Conservation (phyloP, 1,140 invertebrate species). For the Phymastichus coffea region DNA sequence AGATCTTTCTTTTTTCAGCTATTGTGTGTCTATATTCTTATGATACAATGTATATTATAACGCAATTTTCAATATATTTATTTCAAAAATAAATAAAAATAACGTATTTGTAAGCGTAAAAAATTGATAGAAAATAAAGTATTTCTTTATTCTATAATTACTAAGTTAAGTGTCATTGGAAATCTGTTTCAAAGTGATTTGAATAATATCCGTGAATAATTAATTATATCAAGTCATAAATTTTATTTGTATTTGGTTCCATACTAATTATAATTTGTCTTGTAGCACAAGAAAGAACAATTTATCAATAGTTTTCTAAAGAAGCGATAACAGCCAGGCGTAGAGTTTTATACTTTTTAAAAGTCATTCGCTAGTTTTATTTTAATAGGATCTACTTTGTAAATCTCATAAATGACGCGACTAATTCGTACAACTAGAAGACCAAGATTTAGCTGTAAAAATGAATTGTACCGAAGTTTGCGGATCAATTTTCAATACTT, state of each 20-base stretch:
- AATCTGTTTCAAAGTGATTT: too few relatives aligned
- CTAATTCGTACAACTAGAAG: conserved; percentile 24
- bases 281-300: background rate
- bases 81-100: background rate
- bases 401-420: conserved; percentile 11
- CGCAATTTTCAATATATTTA: background rate
- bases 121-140: too few relatives aligned
- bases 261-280: too few relatives aligned
- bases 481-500: too few relatives aligned
- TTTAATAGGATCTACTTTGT: background rate
- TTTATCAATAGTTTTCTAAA: background rate
- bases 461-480: conserved; percentile 20
- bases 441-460: conserved; percentile 11
- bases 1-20: background rate
- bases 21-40: background rate
- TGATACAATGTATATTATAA: too few relatives aligned
- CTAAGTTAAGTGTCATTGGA: too few relatives aligned
- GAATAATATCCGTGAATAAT: too few relatives aligned
- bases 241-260: too few relatives aligned
- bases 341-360: conserved; percentile 9
- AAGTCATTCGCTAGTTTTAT: background rate
- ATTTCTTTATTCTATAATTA: too few relatives aligned
- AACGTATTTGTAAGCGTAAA: too few relatives aligned
- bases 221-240: too few relatives aligned
- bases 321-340: background rate